Evolutionary conservation across 2,797 vertebrate species (phyloP), one percentile per base, ranked within the genome.

Genomic region (Enteromius argenteus): DNA sequence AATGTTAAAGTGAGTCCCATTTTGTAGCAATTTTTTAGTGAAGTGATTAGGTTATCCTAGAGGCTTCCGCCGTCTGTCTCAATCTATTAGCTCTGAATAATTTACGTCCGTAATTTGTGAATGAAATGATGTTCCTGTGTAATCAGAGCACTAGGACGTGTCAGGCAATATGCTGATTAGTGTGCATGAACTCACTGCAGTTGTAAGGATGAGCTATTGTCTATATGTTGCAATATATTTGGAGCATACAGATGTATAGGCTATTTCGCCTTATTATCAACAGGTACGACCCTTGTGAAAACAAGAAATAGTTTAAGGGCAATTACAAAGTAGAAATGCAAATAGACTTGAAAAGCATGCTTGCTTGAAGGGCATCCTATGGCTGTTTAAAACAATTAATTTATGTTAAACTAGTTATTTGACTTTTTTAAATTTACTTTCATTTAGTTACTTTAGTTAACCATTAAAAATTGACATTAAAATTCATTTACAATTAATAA

Each of bases 51-150:
- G 77, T 73, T 80, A 30, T 80, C 68, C 49, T 67, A 42, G 15
- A 42, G 44, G 35, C 35, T 69, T 62, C 32, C 23, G 17, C 32
- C 5, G 42, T 39, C 75, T 79, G 77, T 74, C 76, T 73, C 49
- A 44, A 80, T 64, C 56, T 56, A 79, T 74, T 80, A 80, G 44
- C 42, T 66, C 42, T 96, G 95, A 96, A 96, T 96, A 95, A 96
- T 96, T 95, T 95, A 96, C 94, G 94, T 96, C 94, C 95, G 95
- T 96, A 96, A 96, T 96, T 96, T 96, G 96, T 95, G 95, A 95
- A 95, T 94, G 95, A 95, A 96, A 96, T 96, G 94, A 96, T 95
- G 95, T 94, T 95, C 93, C 94, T 94, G 94, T 94, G 94, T 96
- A 96, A 96, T 96, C 94, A 95, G 95, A 94, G 94, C 94, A 94